Evolutionary conservation across 2,797 vertebrate species (phyloP), one percentile per base, ranked within the genome.

Genomic region (Valencia hispanica): DNA sequence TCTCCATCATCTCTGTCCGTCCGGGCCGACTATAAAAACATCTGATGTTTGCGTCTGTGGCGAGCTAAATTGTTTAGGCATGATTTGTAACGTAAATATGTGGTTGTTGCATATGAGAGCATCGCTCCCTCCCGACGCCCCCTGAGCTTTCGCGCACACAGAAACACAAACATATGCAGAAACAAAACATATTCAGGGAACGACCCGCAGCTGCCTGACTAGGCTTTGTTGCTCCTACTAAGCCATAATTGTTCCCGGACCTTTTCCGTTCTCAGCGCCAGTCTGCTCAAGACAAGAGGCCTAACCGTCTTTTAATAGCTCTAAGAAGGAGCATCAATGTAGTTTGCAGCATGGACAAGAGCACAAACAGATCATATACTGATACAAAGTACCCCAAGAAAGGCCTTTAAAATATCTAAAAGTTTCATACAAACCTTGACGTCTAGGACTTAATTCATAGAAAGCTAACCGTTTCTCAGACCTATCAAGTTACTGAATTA

Each of bases 31-130:
- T 78, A 68, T 80, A 90, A 88, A 88, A 90, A 78, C 63, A 70
- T 79, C 81, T 86, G 80, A 85, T 88, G 88, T 95, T 91, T 93
- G 90, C 79, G 36, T 91, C 80, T 92, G 89, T 69, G 87, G 90
- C 90, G 25, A 27, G 50, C 69, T 51, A 69, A 89, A 93, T 91
- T 94, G 92, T 94, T 95, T 93, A 80, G 88, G 80, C 43, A 75
- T 90, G 89, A 93, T 95, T 92, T 94, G 91, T 93, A 92, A 93
- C 92, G 92, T 95, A 94, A 95, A 94, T 92, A 93, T 91, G 92
- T 82, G 89, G 91, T 89, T 71, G 91, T 89, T 71, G 79, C 43
- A 70, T 88, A 88, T 81, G 78, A 84, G 83, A 89, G 86, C 86
- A 32, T 75, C 41, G 50, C 80, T 89, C 83, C 83, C 86, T 74